A percentile compares a stretch with the other conserved stretches of the same genome.
Conservation (phyloP, 2,797 vertebrate species). For the Heterohyrax brucei region DNA sequence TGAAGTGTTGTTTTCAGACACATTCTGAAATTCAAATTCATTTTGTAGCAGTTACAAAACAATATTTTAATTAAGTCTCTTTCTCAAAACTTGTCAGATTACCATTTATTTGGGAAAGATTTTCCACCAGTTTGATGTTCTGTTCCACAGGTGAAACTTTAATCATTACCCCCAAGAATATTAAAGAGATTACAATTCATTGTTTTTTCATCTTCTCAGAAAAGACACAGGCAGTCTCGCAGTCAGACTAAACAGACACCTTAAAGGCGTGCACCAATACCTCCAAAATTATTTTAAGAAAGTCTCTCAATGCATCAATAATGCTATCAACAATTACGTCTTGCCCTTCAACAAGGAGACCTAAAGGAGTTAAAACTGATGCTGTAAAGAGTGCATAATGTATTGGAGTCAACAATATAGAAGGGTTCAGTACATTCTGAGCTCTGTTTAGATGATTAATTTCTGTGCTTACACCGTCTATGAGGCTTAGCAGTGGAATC, state of each 20-base stretch:
- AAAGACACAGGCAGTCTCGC: constrained; percentile 93
- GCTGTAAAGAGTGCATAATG: constrained; percentile 96
- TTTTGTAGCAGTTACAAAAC: constrained; percentile 85
- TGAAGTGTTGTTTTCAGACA: constrained; percentile 82
- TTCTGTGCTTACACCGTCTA: constrained; percentile 94
- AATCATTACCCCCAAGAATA: constrained; percentile 91
- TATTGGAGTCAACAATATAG: constrained; percentile 90
- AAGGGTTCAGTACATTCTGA: constrained; percentile 96
- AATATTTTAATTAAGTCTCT: constrained; percentile 71
- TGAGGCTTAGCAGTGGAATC: constrained; percentile 93
- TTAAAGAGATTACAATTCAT: constrained; percentile 89
- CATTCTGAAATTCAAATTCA: constrained; percentile 79
- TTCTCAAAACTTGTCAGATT: constrained; percentile 90
- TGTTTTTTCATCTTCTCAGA: constrained; percentile 92
- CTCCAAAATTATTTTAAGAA: constrained; percentile 95
- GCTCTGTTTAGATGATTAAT: constrained; percentile 97
- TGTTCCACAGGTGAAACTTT: constrained; percentile 90
- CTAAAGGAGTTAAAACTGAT: constrained; percentile 95
- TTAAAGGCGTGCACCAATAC: constrained; percentile 96
- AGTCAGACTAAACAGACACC: constrained; percentile 92
- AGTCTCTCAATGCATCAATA: constrained; percentile 94
- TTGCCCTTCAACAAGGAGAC: constrained; percentile 96
- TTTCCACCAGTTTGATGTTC: constrained; percentile 90
- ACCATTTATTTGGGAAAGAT: constrained; percentile 94
- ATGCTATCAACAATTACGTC: constrained; percentile 94